A percentile compares a stretch with the other conserved stretches of the same genome.
Evolutionary conservation across 2,113 vertebrate species (phyloP).

Genomic region (Antigone vipio): DNA sequence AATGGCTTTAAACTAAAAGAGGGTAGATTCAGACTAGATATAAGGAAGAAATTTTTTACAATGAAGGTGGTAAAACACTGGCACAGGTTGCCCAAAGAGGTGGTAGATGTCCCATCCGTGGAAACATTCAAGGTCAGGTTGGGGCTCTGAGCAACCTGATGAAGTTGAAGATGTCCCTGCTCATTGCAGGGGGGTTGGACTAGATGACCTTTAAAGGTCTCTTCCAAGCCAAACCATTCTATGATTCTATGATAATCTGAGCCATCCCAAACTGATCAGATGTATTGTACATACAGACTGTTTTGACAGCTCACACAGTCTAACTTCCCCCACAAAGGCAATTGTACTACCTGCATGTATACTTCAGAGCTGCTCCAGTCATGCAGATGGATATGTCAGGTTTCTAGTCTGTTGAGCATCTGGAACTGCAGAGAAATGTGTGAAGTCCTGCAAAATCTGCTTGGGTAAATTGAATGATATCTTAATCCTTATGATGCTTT

Average conservation of each 20-base stretch:
- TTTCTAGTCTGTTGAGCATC: neutral
- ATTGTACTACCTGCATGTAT: neutral
- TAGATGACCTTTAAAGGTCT: neutral
- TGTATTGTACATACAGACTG: neutral
- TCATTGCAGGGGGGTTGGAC: fast-evolving
- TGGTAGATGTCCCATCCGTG: neutral
- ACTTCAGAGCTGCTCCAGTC: neutral
- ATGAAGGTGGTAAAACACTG: neutral
- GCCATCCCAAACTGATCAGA: neutral
- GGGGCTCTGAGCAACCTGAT: neutral
- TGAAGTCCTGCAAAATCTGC: neutral
- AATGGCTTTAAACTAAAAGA: neutral
- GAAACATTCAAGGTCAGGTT: neutral
- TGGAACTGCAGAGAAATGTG: neutral
- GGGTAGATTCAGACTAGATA: neutral
- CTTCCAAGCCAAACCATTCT: neutral
- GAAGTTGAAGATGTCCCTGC: neutral
- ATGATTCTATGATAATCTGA: neutral
- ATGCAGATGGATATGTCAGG: neutral
- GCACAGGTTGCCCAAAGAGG: neutral
- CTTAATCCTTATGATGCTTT: neutral
- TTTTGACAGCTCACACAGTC: neutral
- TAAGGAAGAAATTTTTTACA: neutral
- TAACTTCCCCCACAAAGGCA: neutral
- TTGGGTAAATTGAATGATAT: neutral